Conservation (phyloP, 2,797 vertebrate genomes). For the Siniperca obscura region DNA sequence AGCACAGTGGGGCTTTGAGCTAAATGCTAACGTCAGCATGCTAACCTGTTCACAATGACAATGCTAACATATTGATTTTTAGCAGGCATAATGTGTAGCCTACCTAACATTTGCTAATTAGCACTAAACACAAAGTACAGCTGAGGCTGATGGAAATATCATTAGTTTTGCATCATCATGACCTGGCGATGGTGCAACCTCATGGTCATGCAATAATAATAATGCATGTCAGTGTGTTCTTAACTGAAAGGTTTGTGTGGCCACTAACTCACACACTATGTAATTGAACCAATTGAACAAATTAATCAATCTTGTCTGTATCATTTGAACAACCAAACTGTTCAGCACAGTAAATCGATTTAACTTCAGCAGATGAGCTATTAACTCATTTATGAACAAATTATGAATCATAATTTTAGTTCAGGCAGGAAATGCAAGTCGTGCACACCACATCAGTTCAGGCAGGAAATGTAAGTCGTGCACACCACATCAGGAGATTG, state of each 20-base stretch:
- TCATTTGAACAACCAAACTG: background rate
- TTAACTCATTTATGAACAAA: conserved; percentile 7
- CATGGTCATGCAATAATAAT: no score
- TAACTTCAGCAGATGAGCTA: background rate
- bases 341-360: background rate
- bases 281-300: background rate
- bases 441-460: background rate
- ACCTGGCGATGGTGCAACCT: no score
- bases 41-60: no score
- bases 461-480: conserved; percentile 21
- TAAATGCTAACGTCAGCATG: no score
- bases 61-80: background rate
- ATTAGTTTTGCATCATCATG: no score
- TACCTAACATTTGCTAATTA: background rate
- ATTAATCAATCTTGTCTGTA: background rate
- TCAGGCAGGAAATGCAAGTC: conserved; percentile 21
- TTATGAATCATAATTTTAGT: background rate
- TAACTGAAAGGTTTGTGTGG: background rate
- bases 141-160: no score
- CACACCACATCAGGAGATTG: background rate
- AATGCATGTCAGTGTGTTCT: background rate
- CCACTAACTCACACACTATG: background rate
- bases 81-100: background rate
- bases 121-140: no score
- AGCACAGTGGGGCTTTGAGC: no score